A percentile compares a stretch with the other conserved stretches of the same genome.
Conservation (phyloP, 2,797 vertebrate genomes). For the Sebastes cheni region DNA sequence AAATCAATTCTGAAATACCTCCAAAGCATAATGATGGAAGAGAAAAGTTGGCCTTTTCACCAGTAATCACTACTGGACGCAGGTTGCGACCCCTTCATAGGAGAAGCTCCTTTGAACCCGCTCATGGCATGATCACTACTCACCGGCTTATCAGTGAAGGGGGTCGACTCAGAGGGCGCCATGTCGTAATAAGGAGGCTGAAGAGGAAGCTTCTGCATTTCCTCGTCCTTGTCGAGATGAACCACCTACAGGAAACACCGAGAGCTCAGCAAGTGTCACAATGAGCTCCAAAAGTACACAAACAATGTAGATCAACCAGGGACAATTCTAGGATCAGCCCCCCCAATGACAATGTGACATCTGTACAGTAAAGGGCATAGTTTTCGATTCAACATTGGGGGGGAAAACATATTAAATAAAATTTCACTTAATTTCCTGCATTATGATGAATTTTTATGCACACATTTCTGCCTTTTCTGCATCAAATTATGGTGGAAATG, state of each 20-base stretch:
- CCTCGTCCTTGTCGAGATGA: conserved; percentile 89
- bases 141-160: conserved; percentile 87
- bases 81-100: conserved; percentile 33
- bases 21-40: neutral
- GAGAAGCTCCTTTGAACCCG: conserved; percentile 22
- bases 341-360: too few relatives aligned
- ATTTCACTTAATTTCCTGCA: too few relatives aligned
- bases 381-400: too few relatives aligned
- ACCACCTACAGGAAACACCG: conserved; percentile 84
- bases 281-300: conserved; percentile 12
- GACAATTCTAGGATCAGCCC: too few relatives aligned
- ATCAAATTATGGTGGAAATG: too few relatives aligned
- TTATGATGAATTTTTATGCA: too few relatives aligned
- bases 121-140: conserved; percentile 68
- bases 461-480: too few relatives aligned
- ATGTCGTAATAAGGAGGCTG: conserved; percentile 92
- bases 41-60: conserved; percentile 27
- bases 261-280: conserved; percentile 48
- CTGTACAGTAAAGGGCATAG: too few relatives aligned
- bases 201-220: conserved; percentile 88
- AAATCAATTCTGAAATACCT: conserved; percentile 37
- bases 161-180: conserved; percentile 85
- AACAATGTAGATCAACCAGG: neutral
- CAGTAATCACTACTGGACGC: conserved; percentile 22
- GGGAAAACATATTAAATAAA: too few relatives aligned